Conservation (phyloP, 2,113 vertebrate genomes). For the Thinocorus orbignyianus region DNA sequence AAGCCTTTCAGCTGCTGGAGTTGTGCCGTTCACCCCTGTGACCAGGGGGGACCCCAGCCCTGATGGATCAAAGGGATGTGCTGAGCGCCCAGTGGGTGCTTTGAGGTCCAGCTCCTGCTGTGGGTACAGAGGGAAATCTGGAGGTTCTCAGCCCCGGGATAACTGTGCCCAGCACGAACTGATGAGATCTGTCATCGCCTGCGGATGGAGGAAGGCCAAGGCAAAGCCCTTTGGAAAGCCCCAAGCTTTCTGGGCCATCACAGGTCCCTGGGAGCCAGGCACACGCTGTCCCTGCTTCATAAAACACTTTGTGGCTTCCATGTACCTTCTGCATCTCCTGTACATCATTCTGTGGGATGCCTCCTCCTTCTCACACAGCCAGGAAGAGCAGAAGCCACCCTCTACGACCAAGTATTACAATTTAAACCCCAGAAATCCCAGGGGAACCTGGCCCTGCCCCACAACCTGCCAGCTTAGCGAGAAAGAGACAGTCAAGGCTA, state of each 20-base stretch:
- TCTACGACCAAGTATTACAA: background rate
- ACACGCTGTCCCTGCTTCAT: background rate
- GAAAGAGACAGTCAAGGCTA: slow-evolving; percentile 50
- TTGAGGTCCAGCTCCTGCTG: background rate
- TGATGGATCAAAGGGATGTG: fast-evolving
- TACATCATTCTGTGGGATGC: background rate
- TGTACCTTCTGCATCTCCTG: background rate
- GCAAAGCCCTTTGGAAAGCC: background rate
- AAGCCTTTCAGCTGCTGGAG: background rate
- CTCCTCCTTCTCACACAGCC: background rate
- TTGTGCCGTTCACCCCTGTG: background rate
- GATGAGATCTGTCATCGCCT: background rate
- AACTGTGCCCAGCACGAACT: fast-evolving
- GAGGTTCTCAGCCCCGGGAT: background rate
- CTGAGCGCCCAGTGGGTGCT: background rate
- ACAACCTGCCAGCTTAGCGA: background rate
- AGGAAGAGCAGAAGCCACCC: background rate
- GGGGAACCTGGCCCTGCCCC: background rate
- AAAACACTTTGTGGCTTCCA: fast-evolving
- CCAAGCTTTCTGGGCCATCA: background rate
- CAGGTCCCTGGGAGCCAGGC: background rate
- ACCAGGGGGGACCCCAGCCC: background rate
- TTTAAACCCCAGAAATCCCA: background rate
- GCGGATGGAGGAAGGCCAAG: background rate
- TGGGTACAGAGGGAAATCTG: background rate